phyloP scores from a whole-genome alignment of 1,140 invertebrate genomes.

The Cydia amplana region DNA sequence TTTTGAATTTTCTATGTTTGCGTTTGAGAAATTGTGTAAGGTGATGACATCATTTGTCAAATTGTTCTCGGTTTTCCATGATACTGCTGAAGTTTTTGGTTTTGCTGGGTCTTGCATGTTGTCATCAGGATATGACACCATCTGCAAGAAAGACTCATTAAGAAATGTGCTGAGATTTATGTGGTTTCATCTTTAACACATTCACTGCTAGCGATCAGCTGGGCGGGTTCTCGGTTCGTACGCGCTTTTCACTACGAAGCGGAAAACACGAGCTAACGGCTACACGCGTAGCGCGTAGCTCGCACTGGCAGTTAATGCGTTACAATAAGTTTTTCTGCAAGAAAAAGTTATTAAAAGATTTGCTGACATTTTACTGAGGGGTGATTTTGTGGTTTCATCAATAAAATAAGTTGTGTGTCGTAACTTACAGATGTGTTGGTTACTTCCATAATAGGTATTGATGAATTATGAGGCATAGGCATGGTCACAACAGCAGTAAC shows the following conservation, averaged over 20 bases:
- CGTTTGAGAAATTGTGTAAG: slow-evolving; percentile 62
- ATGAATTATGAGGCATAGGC: slow-evolving; percentile 69
- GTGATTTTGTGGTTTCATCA: no score
- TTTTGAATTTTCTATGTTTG: slow-evolving; percentile 64
- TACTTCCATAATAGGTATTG: slow-evolving; percentile 75
- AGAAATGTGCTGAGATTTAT: no score
- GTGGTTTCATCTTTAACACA: no score
- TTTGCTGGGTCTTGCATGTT: slow-evolving; percentile 69
- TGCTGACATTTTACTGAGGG: no score
- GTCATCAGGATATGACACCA: slow-evolving; percentile 73
- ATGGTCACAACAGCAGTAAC: slow-evolving; percentile 67
- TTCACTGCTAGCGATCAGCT: no score
- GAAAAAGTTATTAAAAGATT: slow-evolving; percentile 19
- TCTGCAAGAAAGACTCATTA: slow-evolving; percentile 50
- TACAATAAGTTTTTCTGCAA: no score
- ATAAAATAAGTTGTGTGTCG: no score
- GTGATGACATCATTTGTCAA: slow-evolving; percentile 65
- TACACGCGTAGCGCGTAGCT: no score
- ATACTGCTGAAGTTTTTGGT: slow-evolving; percentile 68
- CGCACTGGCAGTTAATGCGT: no score
- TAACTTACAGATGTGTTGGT: slow-evolving; percentile 73
- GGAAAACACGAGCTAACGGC: no score
- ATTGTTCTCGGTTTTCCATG: slow-evolving; percentile 70
- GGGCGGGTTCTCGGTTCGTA: no score
- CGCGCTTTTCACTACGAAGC: no score